Evolutionary conservation across 2,888 invertebrate genomes (phyloP).

Genomic region (Exocentrus adspersus): DNA sequence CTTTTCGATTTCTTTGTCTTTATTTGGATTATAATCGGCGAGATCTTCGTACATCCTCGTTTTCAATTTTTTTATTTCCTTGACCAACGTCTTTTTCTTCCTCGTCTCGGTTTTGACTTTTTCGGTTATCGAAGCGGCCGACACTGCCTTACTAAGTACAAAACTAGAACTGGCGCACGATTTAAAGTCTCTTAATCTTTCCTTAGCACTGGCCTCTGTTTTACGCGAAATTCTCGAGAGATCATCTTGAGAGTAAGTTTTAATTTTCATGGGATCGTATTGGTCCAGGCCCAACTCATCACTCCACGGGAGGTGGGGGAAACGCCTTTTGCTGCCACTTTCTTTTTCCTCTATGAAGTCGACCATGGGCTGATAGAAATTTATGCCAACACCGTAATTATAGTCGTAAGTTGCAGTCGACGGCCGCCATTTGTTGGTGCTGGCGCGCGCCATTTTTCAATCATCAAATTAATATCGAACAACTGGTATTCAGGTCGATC

Average conservation of each 20-base stretch:
- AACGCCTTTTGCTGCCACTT: conserved; percentile 54
- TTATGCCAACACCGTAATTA: conserved; percentile 86
- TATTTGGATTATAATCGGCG: conserved; percentile 63
- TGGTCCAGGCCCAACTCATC: conserved; percentile 76
- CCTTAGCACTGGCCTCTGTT: conserved; percentile 76
- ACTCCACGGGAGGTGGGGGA: conserved; percentile 79
- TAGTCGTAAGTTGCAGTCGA: conserved; percentile 79
- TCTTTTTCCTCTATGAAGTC: conserved; percentile 82
- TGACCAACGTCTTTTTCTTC: conserved; percentile 65
- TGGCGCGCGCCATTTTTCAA: conserved; percentile 43
- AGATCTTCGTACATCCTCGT: conserved; percentile 64
- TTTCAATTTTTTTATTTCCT: conserved; percentile 60
- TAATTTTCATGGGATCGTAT: conserved; percentile 73
- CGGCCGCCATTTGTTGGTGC: conserved; percentile 61
- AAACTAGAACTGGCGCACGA: conserved; percentile 71
- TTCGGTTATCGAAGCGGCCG: conserved; percentile 72
- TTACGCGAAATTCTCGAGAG: conserved; percentile 73
- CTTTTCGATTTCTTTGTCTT: conserved; percentile 62
- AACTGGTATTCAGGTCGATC: conserved; percentile 41
- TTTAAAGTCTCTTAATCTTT: conserved; percentile 71
- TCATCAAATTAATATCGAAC: conserved; percentile 34
- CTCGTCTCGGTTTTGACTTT: conserved; percentile 69
- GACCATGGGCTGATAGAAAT: conserved; percentile 89
- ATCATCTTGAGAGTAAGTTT: conserved; percentile 75
- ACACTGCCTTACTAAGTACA: conserved; percentile 71